phyloP scores from a whole-genome alignment of 2,797 vertebrate species.

The Intellagama lesueurii region DNA sequence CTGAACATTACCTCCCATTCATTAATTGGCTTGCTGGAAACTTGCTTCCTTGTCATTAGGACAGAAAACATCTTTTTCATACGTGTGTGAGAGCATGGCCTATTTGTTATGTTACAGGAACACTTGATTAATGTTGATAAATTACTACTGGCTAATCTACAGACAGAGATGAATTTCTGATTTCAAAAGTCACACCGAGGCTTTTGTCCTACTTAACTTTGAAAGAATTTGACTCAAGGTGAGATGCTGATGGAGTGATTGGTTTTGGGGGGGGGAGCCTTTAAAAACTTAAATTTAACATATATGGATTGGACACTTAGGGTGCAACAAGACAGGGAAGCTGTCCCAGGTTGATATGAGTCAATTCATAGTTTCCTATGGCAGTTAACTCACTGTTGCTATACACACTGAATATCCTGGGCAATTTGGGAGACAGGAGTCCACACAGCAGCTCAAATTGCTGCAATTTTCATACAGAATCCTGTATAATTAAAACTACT shows the following conservation, averaged over 20 bases:
- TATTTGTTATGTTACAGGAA: constrained; percentile 45
- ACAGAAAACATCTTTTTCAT: constrained; percentile 48
- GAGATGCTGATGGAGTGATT: neutral
- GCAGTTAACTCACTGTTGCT: too few relatives aligned
- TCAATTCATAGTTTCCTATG: too few relatives aligned
- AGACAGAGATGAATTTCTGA: neutral
- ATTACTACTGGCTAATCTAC: constrained; percentile 31
- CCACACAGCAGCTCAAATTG: too few relatives aligned
- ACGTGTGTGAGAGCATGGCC: neutral
- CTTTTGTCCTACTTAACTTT: constrained; percentile 41
- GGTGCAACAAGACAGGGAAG: neutral
- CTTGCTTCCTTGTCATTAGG: constrained; percentile 27
- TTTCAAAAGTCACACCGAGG: constrained; percentile 33
- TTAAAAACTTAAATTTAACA: neutral
- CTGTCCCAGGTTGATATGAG: too few relatives aligned
- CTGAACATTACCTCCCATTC: constrained; percentile 57
- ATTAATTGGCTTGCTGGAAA: constrained; percentile 70
- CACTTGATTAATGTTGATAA: constrained; percentile 30
- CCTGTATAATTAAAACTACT: too few relatives aligned
- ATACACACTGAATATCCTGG: too few relatives aligned
- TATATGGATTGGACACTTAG: neutral
- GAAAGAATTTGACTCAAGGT: constrained; percentile 20
- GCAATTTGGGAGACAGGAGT: too few relatives aligned
- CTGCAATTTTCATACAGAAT: too few relatives aligned
- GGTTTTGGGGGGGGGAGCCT: neutral